Percentiles rank a stretch among this genome's conserved stretches.
Conservation (phyloP, 2,113 vertebrate genomes). For the Erythrocercus mccallii region DNA sequence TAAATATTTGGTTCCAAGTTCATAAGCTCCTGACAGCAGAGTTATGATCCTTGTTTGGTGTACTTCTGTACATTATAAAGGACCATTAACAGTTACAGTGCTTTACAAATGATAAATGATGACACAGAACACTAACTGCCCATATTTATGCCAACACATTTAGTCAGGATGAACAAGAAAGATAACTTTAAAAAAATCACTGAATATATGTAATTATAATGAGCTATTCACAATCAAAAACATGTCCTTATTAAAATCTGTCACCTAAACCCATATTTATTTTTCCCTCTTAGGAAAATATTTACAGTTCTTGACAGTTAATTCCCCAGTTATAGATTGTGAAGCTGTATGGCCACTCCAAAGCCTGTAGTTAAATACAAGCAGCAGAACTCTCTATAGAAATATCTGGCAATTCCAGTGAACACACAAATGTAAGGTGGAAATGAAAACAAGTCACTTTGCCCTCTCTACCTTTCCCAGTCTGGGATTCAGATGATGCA, state of each 20-base stretch:
- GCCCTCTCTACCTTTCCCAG: background rate
- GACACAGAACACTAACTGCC: background rate
- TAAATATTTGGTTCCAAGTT: background rate
- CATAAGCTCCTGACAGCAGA: background rate
- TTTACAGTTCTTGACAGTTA: conserved; percentile 33
- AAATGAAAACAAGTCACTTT: background rate
- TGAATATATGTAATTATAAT: conserved; percentile 8
- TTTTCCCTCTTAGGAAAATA: conserved; percentile 5
- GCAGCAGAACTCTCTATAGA: background rate
- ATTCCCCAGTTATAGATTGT: background rate
- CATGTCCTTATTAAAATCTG: conserved; percentile 32
- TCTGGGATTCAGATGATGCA: background rate
- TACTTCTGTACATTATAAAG: background rate
- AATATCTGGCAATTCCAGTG: background rate
- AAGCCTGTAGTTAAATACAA: background rate
- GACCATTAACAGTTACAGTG: background rate
- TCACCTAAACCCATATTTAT: conserved; percentile 6
- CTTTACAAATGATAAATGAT: conserved; percentile 24
- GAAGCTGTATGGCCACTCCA: conserved; percentile 5
- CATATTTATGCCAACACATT: conserved; percentile 10
- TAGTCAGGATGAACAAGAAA: background rate
- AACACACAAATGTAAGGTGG: background rate
- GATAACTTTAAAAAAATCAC: background rate
- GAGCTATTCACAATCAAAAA: conserved; percentile 11
- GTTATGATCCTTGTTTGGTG: background rate